A percentile compares a stretch with the other conserved stretches of the same genome.
These are phyloP conservation scores for Morpho deidamia DNA, from an alignment of 2,888 invertebrate species.

Conservation along the genomic window DNA sequence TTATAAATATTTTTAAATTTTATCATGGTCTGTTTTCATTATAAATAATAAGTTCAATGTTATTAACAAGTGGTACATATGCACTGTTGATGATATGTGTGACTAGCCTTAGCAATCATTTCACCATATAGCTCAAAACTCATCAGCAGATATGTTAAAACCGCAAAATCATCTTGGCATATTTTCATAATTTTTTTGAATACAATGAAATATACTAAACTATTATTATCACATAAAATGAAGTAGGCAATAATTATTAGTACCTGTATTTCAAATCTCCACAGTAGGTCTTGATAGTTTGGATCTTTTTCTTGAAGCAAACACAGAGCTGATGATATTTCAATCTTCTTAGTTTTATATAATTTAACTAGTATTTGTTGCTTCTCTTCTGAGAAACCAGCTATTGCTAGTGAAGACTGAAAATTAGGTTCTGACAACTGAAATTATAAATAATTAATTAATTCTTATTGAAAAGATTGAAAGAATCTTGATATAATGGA, in stretches of 20 bases:
- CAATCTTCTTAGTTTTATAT: conserved; percentile 74
- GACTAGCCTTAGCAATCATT: too few relatives aligned
- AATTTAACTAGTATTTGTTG: conserved; percentile 79
- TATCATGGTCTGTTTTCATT: too few relatives aligned
- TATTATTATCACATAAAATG: not conserved
- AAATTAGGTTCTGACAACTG: conserved; percentile 63
- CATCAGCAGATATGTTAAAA: not conserved
- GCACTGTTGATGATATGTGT: too few relatives aligned
- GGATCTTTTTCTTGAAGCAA: conserved; percentile 61
- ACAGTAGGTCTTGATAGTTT: conserved; percentile 58
- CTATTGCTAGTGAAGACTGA: conserved; percentile 60
- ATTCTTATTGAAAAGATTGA: too few relatives aligned
- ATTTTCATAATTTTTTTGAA: not conserved
- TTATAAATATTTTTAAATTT: too few relatives aligned
- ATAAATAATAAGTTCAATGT: too few relatives aligned
- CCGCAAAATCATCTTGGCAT: not conserved
- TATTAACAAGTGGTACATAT: too few relatives aligned
- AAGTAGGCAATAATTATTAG: not conserved
- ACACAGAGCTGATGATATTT: conserved; percentile 70
- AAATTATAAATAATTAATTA: conserved; percentile 8
- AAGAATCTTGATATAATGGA: too few relatives aligned
- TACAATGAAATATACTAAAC: not conserved
- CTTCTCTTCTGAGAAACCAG: conserved; percentile 80
- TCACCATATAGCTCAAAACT: too few relatives aligned
- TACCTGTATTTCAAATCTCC: conserved; percentile 71